Evolutionary conservation across 2,797 vertebrate genomes (phyloP).

Genomic region (Danio tinwini): DNA sequence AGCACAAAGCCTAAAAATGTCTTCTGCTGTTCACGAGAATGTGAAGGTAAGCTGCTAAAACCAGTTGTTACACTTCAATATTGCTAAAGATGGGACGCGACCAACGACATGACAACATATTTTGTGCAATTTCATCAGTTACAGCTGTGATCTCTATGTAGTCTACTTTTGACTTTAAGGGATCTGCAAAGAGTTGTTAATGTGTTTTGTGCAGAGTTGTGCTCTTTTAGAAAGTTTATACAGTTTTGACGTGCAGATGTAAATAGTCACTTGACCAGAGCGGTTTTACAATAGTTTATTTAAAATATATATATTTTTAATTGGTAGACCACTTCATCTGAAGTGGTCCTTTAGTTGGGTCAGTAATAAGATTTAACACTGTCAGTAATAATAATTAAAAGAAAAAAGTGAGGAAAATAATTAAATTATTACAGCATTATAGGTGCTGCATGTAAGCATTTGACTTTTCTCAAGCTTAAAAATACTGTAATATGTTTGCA

Average conservation of each 20-base stretch:
- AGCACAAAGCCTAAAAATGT: slow-evolving; percentile 33
- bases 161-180: not conserved
- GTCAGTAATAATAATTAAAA: too few relatives aligned
- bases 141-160: not conserved
- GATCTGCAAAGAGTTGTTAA: not conserved
- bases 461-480: too few relatives aligned
- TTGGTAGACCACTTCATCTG: too few relatives aligned
- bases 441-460: too few relatives aligned
- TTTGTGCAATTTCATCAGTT: not conserved
- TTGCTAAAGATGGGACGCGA: not conserved
- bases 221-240: too few relatives aligned
- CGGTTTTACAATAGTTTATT: not conserved
- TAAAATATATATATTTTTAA: not conserved
- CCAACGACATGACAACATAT: not conserved
- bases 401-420: too few relatives aligned
- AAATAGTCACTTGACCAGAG: slow-evolving; percentile 1
- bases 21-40: slow-evolving; percentile 55
- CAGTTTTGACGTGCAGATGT: not conserved
- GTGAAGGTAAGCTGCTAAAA: slow-evolving; percentile 57
- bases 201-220: not conserved
- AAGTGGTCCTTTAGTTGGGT: too few relatives aligned
- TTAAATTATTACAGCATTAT: too few relatives aligned
- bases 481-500: too few relatives aligned
- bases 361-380: too few relatives aligned
- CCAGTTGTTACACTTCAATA: not conserved